Evolutionary conservation across 2,113 vertebrate species (phyloP).

Genomic region (Nannobrachium achirus): DNA sequence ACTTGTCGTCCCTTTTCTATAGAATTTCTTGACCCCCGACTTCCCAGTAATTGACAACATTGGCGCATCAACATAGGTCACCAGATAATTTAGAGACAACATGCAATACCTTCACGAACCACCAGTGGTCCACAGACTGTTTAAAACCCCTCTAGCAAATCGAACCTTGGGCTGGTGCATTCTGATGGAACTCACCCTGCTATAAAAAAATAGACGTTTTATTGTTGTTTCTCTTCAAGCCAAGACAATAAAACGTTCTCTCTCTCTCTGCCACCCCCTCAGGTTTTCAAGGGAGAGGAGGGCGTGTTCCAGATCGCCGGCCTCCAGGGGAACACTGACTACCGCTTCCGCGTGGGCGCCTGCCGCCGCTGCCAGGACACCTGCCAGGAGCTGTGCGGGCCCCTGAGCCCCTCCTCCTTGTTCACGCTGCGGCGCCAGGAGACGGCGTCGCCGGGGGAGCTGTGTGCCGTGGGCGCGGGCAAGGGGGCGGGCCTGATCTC

Average conservation of each 20-base stretch:
- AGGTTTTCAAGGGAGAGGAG: constrained; percentile 98
- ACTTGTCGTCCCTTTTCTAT: no score
- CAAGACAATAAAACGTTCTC: not conserved
- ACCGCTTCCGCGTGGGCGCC: constrained; percentile 94
- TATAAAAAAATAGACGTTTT: no score
- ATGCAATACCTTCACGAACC: no score
- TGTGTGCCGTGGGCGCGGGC: constrained; percentile 69
- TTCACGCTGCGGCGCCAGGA: constrained; percentile 86
- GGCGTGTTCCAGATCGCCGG: constrained; percentile 91
- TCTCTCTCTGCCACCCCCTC: constrained; percentile 13
- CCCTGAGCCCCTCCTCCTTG: constrained; percentile 91
- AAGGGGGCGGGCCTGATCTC: constrained; percentile 85
- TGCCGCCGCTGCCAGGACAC: constrained; percentile 92
- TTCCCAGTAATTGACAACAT: no score
- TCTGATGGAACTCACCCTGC: no score
- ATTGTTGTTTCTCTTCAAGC: no score
- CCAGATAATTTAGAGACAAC: no score
- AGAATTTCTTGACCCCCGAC: no score
- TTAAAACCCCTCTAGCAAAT: no score
- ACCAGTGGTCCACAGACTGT: no score
- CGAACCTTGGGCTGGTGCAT: no score
- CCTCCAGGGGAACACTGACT: constrained; percentile 95
- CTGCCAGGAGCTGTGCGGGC: constrained; percentile 93
- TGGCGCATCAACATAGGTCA: no score
- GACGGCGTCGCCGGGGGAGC: constrained; percentile 76